Evolutionary conservation across 2,797 vertebrate genomes (phyloP), one percentile per base, ranked within the genome.

Genomic region (Pteropus rufus): DNA sequence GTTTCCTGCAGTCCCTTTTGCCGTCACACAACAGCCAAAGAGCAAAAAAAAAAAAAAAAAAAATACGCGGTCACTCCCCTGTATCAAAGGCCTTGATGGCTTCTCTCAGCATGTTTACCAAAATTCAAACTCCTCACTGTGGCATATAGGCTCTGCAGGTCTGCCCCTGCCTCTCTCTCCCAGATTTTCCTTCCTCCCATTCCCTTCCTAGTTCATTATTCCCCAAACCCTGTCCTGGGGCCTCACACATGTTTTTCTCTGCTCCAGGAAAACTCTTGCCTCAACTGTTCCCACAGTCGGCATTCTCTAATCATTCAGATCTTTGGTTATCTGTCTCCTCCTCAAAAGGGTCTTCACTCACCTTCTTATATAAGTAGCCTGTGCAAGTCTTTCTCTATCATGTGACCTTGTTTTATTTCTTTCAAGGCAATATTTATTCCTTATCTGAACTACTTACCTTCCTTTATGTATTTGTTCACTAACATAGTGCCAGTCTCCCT

Each of bases 361-460:
- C 19, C 60, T 73, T 69, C 81, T 94, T 94, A 49, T 24, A 69
- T n/a, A 34, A 65, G 54, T 23, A 70, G 31, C n/a, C 44, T 46
- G 8, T 29, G 52, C 21, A 41, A 29, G 46, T 24, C 46, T n/a
- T 36, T 70, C 69, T 54, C 39, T 60, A 67, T 49, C 67, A 60
- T 2, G 34, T 52, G 70, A 67, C 18, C 11, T 49, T 72, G 44
- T 16, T 60, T 92, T 56, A 77, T 36, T 76, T 58, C 81, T 52
- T 70, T 86, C 75, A 82, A 62, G 89, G 54, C 80, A 54, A 23
- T 7, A 34, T 58, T 89, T 7, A 34, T 58, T 89, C 21, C 54
- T 34, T 86, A 24, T 87, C 16, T 72, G 65, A 76, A 89, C 46
- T 39, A 58, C 23, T 65, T 88, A 24, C 15, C 52, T 34, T 92